These are phyloP conservation scores for Daubentonia madagascariensis DNA, from an alignment of 2,113 vertebrate genomes.

Conservation along the genomic window DNA sequence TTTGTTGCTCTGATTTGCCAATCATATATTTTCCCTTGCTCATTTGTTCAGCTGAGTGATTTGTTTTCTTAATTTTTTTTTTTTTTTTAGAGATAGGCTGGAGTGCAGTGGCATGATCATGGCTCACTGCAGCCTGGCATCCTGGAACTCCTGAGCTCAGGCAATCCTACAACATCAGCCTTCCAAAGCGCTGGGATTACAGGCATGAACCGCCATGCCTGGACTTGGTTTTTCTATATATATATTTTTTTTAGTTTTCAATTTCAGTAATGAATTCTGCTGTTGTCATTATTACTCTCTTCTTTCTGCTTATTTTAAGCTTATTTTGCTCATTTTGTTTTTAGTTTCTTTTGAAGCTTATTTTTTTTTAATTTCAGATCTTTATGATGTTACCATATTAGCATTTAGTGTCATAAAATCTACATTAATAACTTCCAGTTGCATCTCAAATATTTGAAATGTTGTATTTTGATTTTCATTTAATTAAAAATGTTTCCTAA, in stretches of 20 bases:
- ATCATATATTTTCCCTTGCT: not conserved
- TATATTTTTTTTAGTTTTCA: not conserved
- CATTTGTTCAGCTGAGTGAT: no score
- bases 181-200: no score
- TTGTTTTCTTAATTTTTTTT: no score
- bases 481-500: not conserved
- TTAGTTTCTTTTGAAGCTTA: not conserved
- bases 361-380: not conserved
- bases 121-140: no score
- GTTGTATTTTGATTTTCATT: not conserved
- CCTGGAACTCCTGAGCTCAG: no score
- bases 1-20: not conserved
- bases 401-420: not conserved
- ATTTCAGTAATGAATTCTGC: not conserved
- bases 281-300: not conserved
- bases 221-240: not conserved
- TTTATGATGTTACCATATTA: not conserved
- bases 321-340: not conserved
- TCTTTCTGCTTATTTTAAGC: not conserved
- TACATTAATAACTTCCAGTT: not conserved
- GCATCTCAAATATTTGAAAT: not conserved
- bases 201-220: no score
- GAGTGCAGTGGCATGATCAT: no score
- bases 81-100: no score
- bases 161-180: no score